Evolutionary conservation across 2,888 invertebrate species (phyloP).

Genomic region (Azorinus chamasolen): DNA sequence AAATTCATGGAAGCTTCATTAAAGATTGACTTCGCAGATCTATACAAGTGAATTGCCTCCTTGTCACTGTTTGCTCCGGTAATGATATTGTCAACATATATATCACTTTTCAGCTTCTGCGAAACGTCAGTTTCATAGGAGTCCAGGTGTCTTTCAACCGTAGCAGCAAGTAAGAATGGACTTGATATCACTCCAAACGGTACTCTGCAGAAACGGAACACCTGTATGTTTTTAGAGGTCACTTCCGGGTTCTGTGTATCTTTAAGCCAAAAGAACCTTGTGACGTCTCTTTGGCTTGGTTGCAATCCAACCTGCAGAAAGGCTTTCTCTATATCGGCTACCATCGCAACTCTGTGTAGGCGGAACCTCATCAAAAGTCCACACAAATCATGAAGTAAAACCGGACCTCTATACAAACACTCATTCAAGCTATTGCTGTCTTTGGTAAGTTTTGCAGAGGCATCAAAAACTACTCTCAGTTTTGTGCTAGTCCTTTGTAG

Average conservation of each 20-base stretch:
- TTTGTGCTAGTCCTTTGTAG: constrained; percentile 23
- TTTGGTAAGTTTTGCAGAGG: constrained; percentile 11
- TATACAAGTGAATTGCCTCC: constrained; percentile 24
- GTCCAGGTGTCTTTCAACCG: constrained; percentile 34
- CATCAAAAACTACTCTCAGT: constrained; percentile 26
- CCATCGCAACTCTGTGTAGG: constrained; percentile 18
- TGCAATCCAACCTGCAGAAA: constrained; percentile 43
- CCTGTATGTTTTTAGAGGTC: constrained; percentile 12
- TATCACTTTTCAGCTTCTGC: constrained; percentile 24
- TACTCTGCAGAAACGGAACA: constrained; percentile 30
- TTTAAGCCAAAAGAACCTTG: too few relatives aligned
- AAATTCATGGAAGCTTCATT: constrained; percentile 35
- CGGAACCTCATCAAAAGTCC: constrained; percentile 33
- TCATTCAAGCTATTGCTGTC: constrained; percentile 25
- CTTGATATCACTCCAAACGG: constrained; percentile 39
- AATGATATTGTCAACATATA: constrained; percentile 40
- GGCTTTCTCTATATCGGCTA: constrained; percentile 30
- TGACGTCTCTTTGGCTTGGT: constrained; percentile 36
- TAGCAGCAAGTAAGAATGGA: constrained; percentile 36
- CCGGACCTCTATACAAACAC: constrained; percentile 25
- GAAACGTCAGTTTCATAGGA: constrained; percentile 11
- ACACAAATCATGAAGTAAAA: constrained; percentile 21
- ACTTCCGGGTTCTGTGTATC: not conserved
- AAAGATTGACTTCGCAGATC: constrained; percentile 28
- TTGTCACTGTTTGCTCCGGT: constrained; percentile 18